Evolutionary conservation across 2,888 invertebrate genomes (phyloP).

Genomic region (Mythimna albipuncta): DNA sequence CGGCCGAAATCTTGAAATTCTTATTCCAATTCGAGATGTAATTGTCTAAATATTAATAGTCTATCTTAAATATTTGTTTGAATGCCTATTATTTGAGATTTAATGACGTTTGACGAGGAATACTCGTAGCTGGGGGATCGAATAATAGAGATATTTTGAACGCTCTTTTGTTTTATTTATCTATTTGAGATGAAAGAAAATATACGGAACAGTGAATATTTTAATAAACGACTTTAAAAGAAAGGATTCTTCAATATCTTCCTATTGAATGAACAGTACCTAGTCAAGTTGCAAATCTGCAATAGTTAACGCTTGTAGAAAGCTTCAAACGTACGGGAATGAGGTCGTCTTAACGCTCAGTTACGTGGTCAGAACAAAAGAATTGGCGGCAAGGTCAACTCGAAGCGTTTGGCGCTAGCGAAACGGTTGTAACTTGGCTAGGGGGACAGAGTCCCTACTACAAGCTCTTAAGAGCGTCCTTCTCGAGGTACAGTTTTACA

Average conservation of each 20-base stretch:
- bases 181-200: not conserved
- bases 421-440: no score
- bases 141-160: conserved; percentile 30
- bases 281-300: no score
- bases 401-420: no score
- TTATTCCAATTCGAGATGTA: conserved; percentile 42
- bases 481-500: no score
- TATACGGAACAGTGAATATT: not conserved
- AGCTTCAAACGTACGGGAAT: no score
- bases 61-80: conserved; percentile 47
- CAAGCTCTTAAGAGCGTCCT: no score
- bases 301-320: no score
- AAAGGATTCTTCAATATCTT: not conserved
- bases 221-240: not conserved
- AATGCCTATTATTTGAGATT: conserved; percentile 35
- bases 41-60: conserved; percentile 54
- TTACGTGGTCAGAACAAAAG: no score
- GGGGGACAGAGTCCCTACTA: no score
- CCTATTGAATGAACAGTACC: not conserved
- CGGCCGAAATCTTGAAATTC: conserved; percentile 14
- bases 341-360: no score
- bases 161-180: conserved; percentile 9
- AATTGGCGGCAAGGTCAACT: no score
- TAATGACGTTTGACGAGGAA: conserved; percentile 35
- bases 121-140: conserved; percentile 8